Base-by-base conservation (phyloP, 2,888 invertebrate species). In the Yponomeuta evonymella region DNA sequence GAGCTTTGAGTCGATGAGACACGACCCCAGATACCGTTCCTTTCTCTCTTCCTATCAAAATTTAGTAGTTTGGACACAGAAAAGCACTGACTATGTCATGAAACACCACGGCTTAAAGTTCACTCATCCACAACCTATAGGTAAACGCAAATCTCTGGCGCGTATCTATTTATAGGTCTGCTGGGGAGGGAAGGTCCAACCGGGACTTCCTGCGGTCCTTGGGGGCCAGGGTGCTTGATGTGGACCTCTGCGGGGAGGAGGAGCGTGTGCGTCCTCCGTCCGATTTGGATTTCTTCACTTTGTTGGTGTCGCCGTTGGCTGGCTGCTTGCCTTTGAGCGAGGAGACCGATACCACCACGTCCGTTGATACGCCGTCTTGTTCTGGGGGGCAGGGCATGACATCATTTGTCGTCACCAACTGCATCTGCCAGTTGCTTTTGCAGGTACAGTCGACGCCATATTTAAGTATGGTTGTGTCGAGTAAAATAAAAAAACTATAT, bases 321-420 rank as follows among this genome's bases (percentile, higher is more conserved):
- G 91, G 90, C 75, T 92, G 90, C 79, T 93, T 93, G 75, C 91
- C 91, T 77, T 93, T 93, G 72, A 90, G 74, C 33, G 90, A 85
- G 58, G 90, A 91, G 63, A 90, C 90, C 12, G 90, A 90, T 71
- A 91, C 80, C 71, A 91, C 90, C 69, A 88, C 85, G 72, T 89
- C 89, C 2, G 84, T 87, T 29, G 86, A 81, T 48, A 89, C 81
- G 70, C 91, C 91, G 68, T 90, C 87, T 77, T 86, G 86, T 78
- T 91, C 91, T 91, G 74, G 63, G 73, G 72, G 23, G 23, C 48
- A 62, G 23, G 12, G 33, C 1, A 36, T 11, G 29, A 68, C 11
- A 5, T 9, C 0, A 43, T 67, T 15, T n/a, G 33, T 51, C 10
- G 51, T 10, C 51, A 9, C 51, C 2, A 51, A 51, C 36, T 36